Conservation (phyloP, 2,888 invertebrate genomes). For the Pteria penguin region DNA sequence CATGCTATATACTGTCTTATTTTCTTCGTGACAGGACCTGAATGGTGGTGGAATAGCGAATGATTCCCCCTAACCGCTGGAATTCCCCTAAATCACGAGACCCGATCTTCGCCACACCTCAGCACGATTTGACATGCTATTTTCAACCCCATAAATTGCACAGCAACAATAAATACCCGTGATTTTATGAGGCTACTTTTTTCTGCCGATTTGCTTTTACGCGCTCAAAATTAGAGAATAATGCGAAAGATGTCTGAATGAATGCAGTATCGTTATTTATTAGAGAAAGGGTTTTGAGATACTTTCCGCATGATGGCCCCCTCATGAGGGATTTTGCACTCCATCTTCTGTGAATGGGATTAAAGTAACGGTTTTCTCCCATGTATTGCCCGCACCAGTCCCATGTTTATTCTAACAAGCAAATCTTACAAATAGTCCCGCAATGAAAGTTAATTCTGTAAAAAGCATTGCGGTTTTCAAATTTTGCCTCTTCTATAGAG, state of each 20-base stretch:
- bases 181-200: constrained; percentile 1
- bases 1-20: not conserved
- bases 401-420: not conserved
- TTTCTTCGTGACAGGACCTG: not conserved
- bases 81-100: constrained; percentile 3
- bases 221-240: constrained; percentile 27
- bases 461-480: not conserved
- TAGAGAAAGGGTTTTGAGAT: no score
- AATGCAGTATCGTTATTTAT: constrained; percentile 18
- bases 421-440: not conserved
- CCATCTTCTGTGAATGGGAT: not conserved
- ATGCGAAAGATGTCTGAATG: constrained; percentile 25
- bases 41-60: not conserved
- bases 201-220: constrained; percentile 23
- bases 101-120: not conserved
- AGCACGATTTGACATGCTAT: constrained; percentile 21
- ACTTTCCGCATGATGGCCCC: no score
- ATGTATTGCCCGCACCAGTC: not conserved
- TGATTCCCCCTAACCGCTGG: not conserved
- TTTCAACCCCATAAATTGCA: constrained; percentile 31
- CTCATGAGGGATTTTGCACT: not conserved
- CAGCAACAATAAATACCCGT: constrained; percentile 20
- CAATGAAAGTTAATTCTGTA: not conserved
- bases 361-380: not conserved
- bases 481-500: not conserved